Evolutionary conservation across 1,140 invertebrate genomes (phyloP), one percentile per base, ranked within the genome.

Genomic region (Pararge aegeria): DNA sequence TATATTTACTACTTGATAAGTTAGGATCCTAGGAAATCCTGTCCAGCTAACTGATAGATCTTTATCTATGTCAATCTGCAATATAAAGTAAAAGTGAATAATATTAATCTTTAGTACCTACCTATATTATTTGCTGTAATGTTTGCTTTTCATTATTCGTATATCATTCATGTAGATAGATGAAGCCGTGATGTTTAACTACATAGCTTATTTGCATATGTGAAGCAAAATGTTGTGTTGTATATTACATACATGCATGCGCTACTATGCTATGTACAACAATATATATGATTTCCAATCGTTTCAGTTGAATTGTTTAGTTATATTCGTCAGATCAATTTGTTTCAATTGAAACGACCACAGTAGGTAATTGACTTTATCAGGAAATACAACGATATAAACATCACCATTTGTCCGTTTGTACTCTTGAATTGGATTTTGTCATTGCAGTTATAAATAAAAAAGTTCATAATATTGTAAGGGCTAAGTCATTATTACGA

Each of bases 341-440:
- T 74, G 61, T 78, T 72, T 76, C 79, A 82, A 82, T 82, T 78
- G 77, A 75, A 75, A 64, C 61, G 62, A 63, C 66, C 66, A 61
- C 44, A 29, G 55, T 58, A 62, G 58, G 19, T 73, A 76, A 75
- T 75, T 79, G 69, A 19, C 52, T 55, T 52, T 57, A 61, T 66
- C 64, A 61, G 53, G 30, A 61, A 63, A 63, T 37, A 44, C 19
- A 27, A 38, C 57, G 61, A 55, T 52, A 55, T 24, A 24, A 44
- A 52, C 5, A 21, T 42, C 34, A 42, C 34, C n/a, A 30, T 54
- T 64, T 27, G 34, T 24, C 40, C 24, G 34, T 54, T 49, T 37
- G 46, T 40, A 55, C 4, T 10, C 7, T 2, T 34, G 12, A 34
- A 34, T 7, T 3, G 3, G 7, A 0, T 34, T 12, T 34, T 34